Evolutionary conservation across 2,797 vertebrate species (phyloP).

Genomic region (Fringilla coelebs): DNA sequence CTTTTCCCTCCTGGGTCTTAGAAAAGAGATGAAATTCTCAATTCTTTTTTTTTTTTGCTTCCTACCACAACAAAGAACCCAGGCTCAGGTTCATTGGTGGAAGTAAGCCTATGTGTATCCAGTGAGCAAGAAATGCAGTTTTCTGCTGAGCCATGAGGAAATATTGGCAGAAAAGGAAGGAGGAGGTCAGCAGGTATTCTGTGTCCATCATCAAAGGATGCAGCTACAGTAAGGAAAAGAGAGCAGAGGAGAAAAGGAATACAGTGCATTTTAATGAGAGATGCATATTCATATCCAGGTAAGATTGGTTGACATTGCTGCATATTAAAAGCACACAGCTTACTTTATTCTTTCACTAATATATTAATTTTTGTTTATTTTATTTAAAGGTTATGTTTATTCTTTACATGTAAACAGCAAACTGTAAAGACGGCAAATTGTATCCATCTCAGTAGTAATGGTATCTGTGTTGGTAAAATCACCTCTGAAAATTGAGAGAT

Average conservation of each 20-base stretch:
- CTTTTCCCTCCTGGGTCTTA: background rate
- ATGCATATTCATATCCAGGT: background rate
- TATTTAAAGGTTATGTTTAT: background rate
- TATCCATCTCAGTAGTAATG: background rate
- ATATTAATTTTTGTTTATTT: background rate
- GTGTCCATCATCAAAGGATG: background rate
- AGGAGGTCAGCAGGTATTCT: background rate
- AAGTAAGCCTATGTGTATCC: background rate
- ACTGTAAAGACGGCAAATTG: background rate
- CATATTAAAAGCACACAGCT: background rate
- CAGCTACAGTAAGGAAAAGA: background rate
- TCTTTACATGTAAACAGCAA: background rate
- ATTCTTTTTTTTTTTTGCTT: background rate
- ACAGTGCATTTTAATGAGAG: background rate
- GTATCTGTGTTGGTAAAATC: background rate
- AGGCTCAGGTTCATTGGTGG: background rate
- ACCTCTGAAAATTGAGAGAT: background rate
- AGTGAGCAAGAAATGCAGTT: background rate
- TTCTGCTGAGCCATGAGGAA: background rate
- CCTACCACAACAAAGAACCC: background rate
- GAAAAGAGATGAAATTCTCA: background rate
- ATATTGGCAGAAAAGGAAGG: background rate
- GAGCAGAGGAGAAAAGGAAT: background rate
- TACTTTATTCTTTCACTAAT: background rate
- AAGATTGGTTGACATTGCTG: background rate